Conservation (phyloP, 1,140 invertebrate species). For the Drosophila nannoptera region DNA sequence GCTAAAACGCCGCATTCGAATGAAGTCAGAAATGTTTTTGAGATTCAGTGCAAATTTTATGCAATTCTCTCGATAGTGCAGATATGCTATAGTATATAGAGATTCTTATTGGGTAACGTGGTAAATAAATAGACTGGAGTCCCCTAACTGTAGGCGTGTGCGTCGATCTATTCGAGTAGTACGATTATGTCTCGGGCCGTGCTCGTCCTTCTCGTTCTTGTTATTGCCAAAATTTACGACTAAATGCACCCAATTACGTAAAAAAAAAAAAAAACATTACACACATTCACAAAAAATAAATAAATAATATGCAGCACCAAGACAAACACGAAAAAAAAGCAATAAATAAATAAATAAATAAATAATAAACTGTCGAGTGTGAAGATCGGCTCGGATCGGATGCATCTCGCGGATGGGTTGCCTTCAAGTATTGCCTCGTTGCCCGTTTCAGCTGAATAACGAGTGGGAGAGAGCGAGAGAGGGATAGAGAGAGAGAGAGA, state of each 20-base stretch:
- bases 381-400: constrained; percentile 14
- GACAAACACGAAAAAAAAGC: constrained; percentile 36
- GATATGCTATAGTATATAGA: constrained; percentile 3
- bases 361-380: constrained; percentile 6
- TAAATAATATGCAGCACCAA: constrained; percentile 55
- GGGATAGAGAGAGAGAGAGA: constrained; percentile 24
- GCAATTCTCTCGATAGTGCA: constrained; percentile 1
- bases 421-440: constrained; percentile 68
- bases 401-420: not conserved
- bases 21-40: constrained; percentile 7
- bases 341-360: constrained; percentile 29
- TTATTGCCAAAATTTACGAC: constrained; percentile 51
- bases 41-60: not conserved
- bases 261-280: constrained; percentile 43
- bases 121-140: constrained; percentile 37
- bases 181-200: constrained; percentile 20
- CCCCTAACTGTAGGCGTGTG: constrained; percentile 35
- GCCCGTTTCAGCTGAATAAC: constrained; percentile 56
- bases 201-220: constrained; percentile 18
- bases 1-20: constrained; percentile 11
- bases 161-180: constrained; percentile 15
- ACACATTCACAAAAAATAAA: constrained; percentile 26
- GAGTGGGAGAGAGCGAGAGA: constrained; percentile 29
- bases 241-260: constrained; percentile 54
- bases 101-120: constrained; percentile 16